Evolutionary conservation across 37 sponge, comb jelly and placozoan genomes (phyloP).

Genomic region (Halisarca cf. caerulea): DNA sequence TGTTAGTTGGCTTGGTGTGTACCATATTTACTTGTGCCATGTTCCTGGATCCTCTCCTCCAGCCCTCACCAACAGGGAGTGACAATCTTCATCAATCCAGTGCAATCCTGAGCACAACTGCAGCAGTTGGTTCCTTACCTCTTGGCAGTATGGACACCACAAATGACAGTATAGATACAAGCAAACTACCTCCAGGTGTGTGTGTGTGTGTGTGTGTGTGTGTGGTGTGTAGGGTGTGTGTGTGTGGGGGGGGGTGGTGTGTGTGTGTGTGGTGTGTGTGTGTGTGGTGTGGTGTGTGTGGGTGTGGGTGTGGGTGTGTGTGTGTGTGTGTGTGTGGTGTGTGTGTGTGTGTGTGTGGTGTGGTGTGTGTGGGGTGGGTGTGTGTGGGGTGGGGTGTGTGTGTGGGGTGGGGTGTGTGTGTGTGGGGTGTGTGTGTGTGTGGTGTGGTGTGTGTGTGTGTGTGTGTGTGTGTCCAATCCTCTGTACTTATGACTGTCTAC

Average conservation of each 20-base stretch:
- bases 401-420: too few species aligned
- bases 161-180: neutral
- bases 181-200: slow-evolving; percentile 26
- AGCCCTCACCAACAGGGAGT: neutral
- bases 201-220: neutral
- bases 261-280: slow-evolving; percentile 3
- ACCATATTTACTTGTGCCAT: too few species aligned
- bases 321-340: neutral
- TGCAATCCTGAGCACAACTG: neutral
- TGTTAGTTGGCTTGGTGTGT: too few species aligned
- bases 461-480: too few species aligned
- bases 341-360: too few species aligned
- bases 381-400: too few species aligned
- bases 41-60: neutral
- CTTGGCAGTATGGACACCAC: neutral
- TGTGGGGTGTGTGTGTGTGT: too few species aligned
- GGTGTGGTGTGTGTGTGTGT: too few species aligned
- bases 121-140: neutral
- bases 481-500: too few species aligned
- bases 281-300: neutral
- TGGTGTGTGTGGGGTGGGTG: too few species aligned
- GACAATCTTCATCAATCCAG: neutral
- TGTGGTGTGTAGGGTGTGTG: too few species aligned
- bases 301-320: neutral
- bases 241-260: neutral